These are phyloP conservation scores for Rhogogaster chlorosoma DNA, from an alignment of 2,888 invertebrate species.

Conservation along the genomic window DNA sequence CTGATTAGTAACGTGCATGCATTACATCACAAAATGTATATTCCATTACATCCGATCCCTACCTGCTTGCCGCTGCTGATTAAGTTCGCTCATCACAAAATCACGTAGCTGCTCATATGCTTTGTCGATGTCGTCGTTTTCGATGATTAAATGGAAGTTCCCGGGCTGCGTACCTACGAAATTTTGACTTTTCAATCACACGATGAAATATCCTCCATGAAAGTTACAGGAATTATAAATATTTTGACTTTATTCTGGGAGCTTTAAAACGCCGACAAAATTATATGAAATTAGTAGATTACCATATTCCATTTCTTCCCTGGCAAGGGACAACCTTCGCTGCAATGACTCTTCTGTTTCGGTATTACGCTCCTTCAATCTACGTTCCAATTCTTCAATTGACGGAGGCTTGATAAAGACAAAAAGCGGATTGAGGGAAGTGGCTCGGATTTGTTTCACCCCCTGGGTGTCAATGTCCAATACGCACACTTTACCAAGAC, in stretches of 20 bases:
- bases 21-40: not conserved
- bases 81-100: constrained; percentile 84
- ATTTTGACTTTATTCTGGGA: not conserved
- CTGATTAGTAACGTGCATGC: constrained; percentile 17
- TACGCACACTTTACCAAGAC: constrained; percentile 92
- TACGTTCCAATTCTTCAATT: constrained; percentile 86
- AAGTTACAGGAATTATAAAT: not conserved
- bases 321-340: constrained; percentile 88
- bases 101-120: constrained; percentile 88
- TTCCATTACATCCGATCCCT: constrained; percentile 36
- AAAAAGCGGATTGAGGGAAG: constrained; percentile 89
- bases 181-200: not conserved
- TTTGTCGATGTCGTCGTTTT: constrained; percentile 90
- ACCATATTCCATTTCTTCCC: constrained; percentile 92
- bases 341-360: constrained; percentile 93
- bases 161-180: constrained; percentile 81
- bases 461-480: constrained; percentile 98
- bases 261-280: constrained; percentile 39
- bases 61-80: constrained; percentile 77
- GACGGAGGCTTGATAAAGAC: constrained; percentile 97
- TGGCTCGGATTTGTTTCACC: constrained; percentile 92
- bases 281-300: constrained; percentile 61
- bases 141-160: constrained; percentile 91
- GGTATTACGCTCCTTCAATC: constrained; percentile 89
- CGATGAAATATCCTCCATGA: not conserved